These are phyloP conservation scores for Semnornis frantzii DNA, from an alignment of 2,113 vertebrate species.

Conservation along the genomic window DNA sequence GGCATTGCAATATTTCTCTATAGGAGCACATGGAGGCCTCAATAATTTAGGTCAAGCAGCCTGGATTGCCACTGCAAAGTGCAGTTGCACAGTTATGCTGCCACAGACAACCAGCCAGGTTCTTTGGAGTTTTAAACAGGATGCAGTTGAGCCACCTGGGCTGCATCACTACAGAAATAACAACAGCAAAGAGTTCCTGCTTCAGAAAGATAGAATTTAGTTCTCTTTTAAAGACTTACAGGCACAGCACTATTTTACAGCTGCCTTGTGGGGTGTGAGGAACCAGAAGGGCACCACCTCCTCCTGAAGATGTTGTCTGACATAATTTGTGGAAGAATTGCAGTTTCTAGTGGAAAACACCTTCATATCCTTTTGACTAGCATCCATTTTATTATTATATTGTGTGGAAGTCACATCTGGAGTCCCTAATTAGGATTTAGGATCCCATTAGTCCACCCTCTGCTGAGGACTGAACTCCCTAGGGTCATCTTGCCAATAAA, in stretches of 20 bases:
- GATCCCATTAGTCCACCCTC: not conserved
- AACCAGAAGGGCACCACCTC: not conserved
- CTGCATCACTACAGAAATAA: not conserved
- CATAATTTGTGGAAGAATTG: not conserved
- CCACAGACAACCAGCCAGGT: not conserved
- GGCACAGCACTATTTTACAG: not conserved
- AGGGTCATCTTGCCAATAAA: not conserved
- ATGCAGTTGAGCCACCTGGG: not conserved
- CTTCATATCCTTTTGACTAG: not conserved
- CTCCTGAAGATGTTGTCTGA: not conserved
- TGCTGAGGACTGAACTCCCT: not conserved
- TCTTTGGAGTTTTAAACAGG: not conserved
- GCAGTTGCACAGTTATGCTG: rapidly evolving
- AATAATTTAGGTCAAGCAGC: not conserved
- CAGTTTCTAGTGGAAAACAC: not conserved
- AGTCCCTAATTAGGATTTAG: not conserved
- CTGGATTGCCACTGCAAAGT: not conserved
- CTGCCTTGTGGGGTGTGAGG: not conserved
- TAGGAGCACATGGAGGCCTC: not conserved
- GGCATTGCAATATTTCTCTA: not conserved
- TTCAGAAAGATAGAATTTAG: not conserved
- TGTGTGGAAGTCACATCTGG: not conserved
- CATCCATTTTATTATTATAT: not conserved
- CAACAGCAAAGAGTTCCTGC: not conserved
- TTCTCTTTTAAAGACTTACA: not conserved